A percentile compares a stretch with the other conserved stretches of the same genome.
Evolutionary conservation across 2,113 vertebrate species (phyloP).

Genomic region (Strix aluco): DNA sequence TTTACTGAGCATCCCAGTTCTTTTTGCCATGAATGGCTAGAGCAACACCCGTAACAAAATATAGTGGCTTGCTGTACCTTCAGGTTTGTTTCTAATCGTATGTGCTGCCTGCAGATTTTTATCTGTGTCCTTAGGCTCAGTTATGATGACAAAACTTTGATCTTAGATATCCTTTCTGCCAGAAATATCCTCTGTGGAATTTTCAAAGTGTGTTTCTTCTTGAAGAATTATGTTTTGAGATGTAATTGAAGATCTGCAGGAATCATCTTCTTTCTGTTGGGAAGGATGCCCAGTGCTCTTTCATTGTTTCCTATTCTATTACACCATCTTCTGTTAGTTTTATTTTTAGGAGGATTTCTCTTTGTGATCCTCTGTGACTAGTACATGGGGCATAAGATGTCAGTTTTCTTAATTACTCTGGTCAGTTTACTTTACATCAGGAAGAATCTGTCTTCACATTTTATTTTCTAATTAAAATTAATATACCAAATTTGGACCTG

Average conservation of each 20-base stretch:
- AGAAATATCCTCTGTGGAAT: constrained; percentile 17
- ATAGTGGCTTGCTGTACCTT: neutral
- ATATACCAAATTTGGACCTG: neutral
- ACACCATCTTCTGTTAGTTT: neutral
- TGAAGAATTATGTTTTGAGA: constrained; percentile 21
- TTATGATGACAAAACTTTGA: constrained; percentile 40
- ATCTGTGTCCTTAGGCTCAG: constrained; percentile 6
- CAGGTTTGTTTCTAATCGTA: neutral
- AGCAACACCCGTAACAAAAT: neutral
- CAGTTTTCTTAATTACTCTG: constrained; percentile 23
- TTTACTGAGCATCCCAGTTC: neutral
- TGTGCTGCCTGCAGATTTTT: constrained; percentile 1
- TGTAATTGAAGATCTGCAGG: constrained; percentile 31
- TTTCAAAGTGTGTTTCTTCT: constrained; percentile 13
- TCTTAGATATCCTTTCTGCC: constrained; percentile 3
- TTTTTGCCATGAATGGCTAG: neutral
- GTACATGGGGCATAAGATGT: neutral
- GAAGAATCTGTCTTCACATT: neutral
- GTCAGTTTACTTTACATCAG: neutral
- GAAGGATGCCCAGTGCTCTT: neutral
- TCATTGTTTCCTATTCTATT: neutral
- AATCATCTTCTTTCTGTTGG: neutral
- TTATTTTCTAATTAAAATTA: constrained; percentile 20
- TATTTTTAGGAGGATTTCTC: neutral
- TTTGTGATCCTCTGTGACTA: neutral